Base-by-base conservation (phyloP, 2,888 invertebrate genomes). In the Linnaemya tessellans region DNA sequence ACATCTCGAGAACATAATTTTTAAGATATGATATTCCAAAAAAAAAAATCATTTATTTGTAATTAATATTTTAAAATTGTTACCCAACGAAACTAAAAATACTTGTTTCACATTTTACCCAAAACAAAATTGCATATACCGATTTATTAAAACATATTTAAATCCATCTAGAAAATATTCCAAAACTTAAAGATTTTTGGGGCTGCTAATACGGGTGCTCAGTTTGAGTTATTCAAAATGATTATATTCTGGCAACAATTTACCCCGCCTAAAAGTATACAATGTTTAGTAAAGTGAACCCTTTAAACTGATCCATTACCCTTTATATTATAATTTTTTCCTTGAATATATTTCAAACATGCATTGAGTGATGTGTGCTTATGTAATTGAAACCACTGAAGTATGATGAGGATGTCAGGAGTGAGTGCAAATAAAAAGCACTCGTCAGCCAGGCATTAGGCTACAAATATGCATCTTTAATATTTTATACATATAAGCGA, bases 281-380 rank as follows among this genome's bases (percentile, higher is more conserved):
- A 51, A 41, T 22, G 8, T 43, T 62, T 15, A n/a, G 43, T 7
- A 54, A 46, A 62, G 30, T 64, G 20, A 64, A 71, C 64, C 56
- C 56, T 71, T 64, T 56, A 80, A 64, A 41, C 54, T n/a, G 54
- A 80, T 64, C 43, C 56, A 71, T 80, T 56, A 64, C 54, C 30
- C 10, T 10, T 38, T 9, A 56, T 54, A 62, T 38, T 62, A 41
- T 41, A 2, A 3, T 30, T 5, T 30, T 30, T 5, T 30, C 5
- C 1, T 30, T 35, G n/a, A 67, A 35, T 13, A 77, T 35, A 58
- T 58, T 58, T 56, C 67, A 11, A 64, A n/a, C 46, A 67, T 74
- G 11, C 18, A 64, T 51, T 64, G 51, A 43, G 46, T 71, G 71
- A 60, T 68, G n/a, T 68, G n/a, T 56, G 56, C 41, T 46, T 68